Evolutionary conservation across 2,797 vertebrate species (phyloP).

Genomic region (Merluccius polli): DNA sequence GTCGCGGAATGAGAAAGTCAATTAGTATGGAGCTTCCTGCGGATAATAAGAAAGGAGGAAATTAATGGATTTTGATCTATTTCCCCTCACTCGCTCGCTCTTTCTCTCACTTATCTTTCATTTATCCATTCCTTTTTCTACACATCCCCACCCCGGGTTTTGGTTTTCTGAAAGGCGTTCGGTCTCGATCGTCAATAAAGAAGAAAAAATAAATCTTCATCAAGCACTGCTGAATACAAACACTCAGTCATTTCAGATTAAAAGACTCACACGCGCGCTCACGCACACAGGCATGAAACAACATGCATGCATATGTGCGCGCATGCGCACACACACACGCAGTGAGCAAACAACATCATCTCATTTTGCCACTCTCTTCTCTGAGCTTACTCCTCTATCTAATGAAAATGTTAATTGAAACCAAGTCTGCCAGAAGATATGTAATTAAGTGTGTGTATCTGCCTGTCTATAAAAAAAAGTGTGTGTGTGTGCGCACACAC

Average conservation of each 20-base stretch:
- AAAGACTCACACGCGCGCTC: constrained; percentile 7
- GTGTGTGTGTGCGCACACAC: background rate
- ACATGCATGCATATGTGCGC: constrained; percentile 19
- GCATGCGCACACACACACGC: background rate
- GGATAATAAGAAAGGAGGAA: constrained; percentile 38
- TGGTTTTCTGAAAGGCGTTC: constrained; percentile 21
- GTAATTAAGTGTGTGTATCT: constrained; percentile 34
- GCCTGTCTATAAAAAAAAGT: constrained; percentile 16
- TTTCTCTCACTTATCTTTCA: constrained; percentile 29
- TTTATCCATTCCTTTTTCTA: constrained; percentile 22
- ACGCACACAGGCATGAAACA: constrained; percentile 5
- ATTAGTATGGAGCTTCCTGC: constrained; percentile 46
- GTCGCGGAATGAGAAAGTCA: constrained; percentile 48
- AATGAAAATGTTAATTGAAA: constrained; percentile 65
- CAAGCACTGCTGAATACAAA: constrained; percentile 28
- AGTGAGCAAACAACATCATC: constrained; percentile 13
- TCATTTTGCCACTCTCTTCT: constrained; percentile 32
- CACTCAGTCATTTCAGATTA: background rate
- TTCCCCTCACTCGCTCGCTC: background rate
- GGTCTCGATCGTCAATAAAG: constrained; percentile 31
- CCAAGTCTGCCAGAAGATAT: constrained; percentile 59
- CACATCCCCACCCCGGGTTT: constrained; percentile 2
- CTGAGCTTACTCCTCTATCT: constrained; percentile 28
- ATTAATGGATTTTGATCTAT: constrained; percentile 41
- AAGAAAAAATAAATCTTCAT: constrained; percentile 23